These are phyloP conservation scores for Sminthurinus signatus DNA, from an alignment of 1,140 invertebrate genomes.

Conservation along the genomic window DNA sequence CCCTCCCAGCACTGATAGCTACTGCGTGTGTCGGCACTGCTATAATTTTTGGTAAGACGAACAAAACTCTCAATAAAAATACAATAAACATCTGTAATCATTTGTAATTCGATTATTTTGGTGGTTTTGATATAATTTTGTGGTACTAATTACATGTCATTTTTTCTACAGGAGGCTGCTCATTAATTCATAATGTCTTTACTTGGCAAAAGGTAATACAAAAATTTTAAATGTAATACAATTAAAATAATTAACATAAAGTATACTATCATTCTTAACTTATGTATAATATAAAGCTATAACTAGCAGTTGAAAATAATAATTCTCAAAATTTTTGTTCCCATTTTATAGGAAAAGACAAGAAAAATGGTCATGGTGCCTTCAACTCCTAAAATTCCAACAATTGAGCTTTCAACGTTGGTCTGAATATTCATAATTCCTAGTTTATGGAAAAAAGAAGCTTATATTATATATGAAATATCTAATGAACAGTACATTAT, in stretches of 20 bases:
- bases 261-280: not conserved
- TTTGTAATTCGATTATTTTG: no score
- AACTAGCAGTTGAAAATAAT: not conserved
- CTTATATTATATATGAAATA: not conserved
- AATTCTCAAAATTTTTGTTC: not conserved
- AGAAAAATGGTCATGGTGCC: slow-evolving; percentile 30
- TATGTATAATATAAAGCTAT: not conserved
- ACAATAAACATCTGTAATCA: no score
- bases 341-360: slow-evolving; percentile 34
- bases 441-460: not conserved
- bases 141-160: no score
- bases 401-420: slow-evolving; percentile 41
- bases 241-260: not conserved
- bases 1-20: slow-evolving; percentile 34
- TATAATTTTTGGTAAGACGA: no score
- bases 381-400: slow-evolving; percentile 29
- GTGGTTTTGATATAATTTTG: slow-evolving; percentile 39
- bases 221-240: not conserved
- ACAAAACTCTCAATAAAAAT: no score
- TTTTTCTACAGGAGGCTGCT: no score
- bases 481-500: no score
- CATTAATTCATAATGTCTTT: slow-evolving; percentile 39
- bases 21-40: slow-evolving; percentile 28
- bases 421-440: slow-evolving; percentile 22
- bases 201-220: slow-evolving; percentile 40